These are phyloP conservation scores for Eupleurogrammus muticus DNA, from an alignment of 2,797 vertebrate genomes.

Conservation along the genomic window DNA sequence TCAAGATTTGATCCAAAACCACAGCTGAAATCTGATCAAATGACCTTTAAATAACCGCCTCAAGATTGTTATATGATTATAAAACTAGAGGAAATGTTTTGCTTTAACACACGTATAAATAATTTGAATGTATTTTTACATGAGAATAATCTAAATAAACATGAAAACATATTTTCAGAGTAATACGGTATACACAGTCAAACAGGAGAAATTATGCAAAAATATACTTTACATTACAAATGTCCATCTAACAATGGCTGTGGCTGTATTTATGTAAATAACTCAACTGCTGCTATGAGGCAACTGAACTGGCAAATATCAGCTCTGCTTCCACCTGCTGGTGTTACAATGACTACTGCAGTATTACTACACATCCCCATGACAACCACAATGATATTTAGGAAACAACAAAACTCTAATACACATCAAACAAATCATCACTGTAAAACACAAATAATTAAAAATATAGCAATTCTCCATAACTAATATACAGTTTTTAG, in stretches of 20 bases:
- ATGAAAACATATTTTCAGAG: neutral
- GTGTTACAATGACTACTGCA: neutral
- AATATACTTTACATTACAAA: neutral
- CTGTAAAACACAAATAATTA: too few species aligned
- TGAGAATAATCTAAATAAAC: constrained; percentile 5
- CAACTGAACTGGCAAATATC: neutral
- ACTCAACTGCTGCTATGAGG: neutral
- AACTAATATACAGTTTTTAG: too few species aligned
- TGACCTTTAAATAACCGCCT: too few species aligned
- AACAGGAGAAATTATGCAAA: neutral
- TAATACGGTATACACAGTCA: neutral
- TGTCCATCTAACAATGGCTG: neutral
- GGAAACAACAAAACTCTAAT: neutral
- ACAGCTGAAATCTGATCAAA: too few species aligned
- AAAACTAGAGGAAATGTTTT: neutral
- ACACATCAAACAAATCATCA: too few species aligned
- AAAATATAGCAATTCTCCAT: too few species aligned
- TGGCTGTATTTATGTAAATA: neutral
- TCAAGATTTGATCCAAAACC: too few species aligned
- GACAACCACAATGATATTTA: neutral
- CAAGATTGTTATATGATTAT: too few species aligned
- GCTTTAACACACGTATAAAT: too few species aligned
- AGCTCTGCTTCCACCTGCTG: constrained; percentile 48
- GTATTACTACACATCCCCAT: neutral
- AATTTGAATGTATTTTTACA: neutral